Evolutionary conservation across 2,888 invertebrate genomes (phyloP), one percentile per base, ranked within the genome.

Genomic region (Automeris io): DNA sequence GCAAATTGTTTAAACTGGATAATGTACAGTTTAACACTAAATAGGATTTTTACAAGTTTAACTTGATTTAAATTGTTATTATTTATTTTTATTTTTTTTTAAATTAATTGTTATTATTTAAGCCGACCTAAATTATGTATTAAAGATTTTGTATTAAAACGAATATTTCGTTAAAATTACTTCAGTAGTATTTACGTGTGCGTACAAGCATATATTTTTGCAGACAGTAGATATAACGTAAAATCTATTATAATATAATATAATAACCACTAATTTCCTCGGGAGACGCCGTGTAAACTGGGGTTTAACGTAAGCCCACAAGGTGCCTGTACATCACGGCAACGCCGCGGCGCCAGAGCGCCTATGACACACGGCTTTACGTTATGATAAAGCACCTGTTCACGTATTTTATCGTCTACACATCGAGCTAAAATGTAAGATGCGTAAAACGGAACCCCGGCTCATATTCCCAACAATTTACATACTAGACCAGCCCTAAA

Each of bases 311-410:
- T 79, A 78, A 81, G 77, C 77, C 71, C 55, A 52, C 63, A 70
- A 76, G 75, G 79, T 73, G 70, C 69, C 59, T 71, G 75, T 81
- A 78, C 80, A 78, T 81, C 81, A 80, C 71, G 55, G 60, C 54
- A 63, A 63, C 69, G 66, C 68, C 60, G 54, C 61, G 55, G 60
- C 54, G 63, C 63, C 69, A 66, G 68, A 60, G 54, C 61, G 65
- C 63, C 56, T 55, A 51, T 72, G 81, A 82, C 82, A 79, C 69
- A 45, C 63, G 79, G 82, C 79, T 83, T 83, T 81, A 61, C 72
- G 51, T 50, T 67, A 74, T 85, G 82, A 85, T 81, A 59, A 80
- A 85, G 82, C 62, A 77, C 81, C 83, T 76, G 79, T 73, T 78
- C 78, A 69, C 73, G 74, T 81, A 78, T 79, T 81, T 82, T 80